phyloP scores from a whole-genome alignment of 2,797 vertebrate genomes.

The Sebastes itinus region DNA sequence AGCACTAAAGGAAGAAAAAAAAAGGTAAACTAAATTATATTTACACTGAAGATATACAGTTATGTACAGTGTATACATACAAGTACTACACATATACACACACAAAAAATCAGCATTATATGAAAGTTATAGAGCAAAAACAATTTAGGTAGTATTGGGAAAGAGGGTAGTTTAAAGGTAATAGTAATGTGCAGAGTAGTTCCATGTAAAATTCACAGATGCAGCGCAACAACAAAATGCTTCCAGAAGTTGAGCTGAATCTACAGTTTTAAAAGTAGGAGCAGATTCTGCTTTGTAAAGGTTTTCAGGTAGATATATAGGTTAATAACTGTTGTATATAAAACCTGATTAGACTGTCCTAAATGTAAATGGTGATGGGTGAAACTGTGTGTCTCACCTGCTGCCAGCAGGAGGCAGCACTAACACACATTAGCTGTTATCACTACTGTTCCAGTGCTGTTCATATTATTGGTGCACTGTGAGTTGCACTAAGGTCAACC shows the following conservation, averaged over 20 bases:
- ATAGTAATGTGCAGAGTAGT: background rate
- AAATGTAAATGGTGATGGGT: background rate
- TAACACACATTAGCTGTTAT: background rate
- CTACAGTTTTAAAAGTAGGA: background rate
- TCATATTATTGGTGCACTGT: background rate
- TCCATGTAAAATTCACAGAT: too few species aligned
- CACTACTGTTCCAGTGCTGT: background rate
- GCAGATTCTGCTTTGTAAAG: background rate
- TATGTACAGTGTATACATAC: background rate
- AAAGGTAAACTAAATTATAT: background rate
- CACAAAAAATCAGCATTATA: background rate
- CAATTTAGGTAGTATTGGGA: background rate
- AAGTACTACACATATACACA: background rate
- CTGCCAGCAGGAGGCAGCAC: background rate
- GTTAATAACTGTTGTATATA: background rate
- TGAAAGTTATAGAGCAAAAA: background rate
- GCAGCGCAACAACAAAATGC: background rate
- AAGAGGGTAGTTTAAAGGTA: accelerated
- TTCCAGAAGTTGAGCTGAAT: background rate
- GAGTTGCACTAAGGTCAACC: background rate
- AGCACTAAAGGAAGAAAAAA: background rate
- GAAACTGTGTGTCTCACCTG: background rate
- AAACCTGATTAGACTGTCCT: background rate
- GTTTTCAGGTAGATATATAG: background rate
- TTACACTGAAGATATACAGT: background rate